Evolutionary conservation across 2,113 vertebrate genomes (phyloP), one percentile per base, ranked within the genome.

Genomic region (Craseonycteris thonglongyai): DNA sequence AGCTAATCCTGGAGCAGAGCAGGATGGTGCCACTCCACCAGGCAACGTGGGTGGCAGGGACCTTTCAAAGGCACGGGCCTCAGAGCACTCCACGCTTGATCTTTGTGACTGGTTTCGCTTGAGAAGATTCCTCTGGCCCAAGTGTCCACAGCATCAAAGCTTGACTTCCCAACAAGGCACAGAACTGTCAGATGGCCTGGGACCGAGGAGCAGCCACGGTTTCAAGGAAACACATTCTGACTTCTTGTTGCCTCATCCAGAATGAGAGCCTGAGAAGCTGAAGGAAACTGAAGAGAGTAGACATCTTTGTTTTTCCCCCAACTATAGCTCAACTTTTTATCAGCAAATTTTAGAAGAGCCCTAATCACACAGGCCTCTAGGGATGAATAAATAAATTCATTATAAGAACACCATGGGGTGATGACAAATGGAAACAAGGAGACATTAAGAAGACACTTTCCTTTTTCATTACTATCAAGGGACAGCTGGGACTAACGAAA

Each of bases 311-410:
- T 69, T 61, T 51, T 16, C 12, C 12, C 12, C 45, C 28, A 59
- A 63, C 56, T 59, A 63, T 4, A 40, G 40, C 83, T 90, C 61
- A 61, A 68, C 65, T 58, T 90, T 90, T 38, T 69, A 58, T 42
- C 51, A 51, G n/a, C 11, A 26, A 81, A 66, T 35, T 51, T 66
- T 88, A 79, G 30, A 94, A 94, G n/a, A 54, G 22, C 63, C 84
- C 80, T 68, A 49, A 75, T 71, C 69, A 69, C 47, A 95, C 14
- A 79, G 16, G 51, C 28, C 72, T 69, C 22, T 71, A 54, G 26
- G 38, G 87, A 95, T 40, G 30, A n/a, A 58, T 9, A 59, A 72
- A 71, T 63, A 68, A 74, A 80, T 56, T 80, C 42, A 96, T 49
- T n/a, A 56, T 3, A 42, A 56, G 86, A 81, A 35, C 24, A 80